These are phyloP conservation scores for Serranus cabrilla DNA, from an alignment of 2,797 vertebrate genomes.

Conservation along the genomic window DNA sequence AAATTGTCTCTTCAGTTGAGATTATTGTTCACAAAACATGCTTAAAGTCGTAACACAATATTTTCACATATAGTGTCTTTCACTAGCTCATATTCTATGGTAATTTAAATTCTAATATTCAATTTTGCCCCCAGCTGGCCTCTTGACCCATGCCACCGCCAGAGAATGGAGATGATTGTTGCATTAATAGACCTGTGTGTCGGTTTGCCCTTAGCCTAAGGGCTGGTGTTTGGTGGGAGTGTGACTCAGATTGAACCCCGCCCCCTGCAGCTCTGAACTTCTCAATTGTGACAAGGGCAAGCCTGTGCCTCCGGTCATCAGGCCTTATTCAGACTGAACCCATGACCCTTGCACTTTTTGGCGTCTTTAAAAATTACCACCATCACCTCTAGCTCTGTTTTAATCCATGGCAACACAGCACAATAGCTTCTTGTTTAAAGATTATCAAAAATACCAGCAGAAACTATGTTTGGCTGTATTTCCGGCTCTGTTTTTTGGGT, in stretches of 20 bases:
- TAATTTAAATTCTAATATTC: slow-evolving; percentile 63
- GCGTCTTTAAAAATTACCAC: slow-evolving; percentile 45
- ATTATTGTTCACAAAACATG: background rate
- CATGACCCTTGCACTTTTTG: slow-evolving; percentile 44
- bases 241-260: slow-evolving; percentile 64
- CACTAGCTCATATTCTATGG: slow-evolving; percentile 37
- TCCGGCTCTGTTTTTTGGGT: slow-evolving; percentile 51
- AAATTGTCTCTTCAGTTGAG: background rate
- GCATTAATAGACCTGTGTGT: slow-evolving; percentile 75
- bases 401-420: slow-evolving; percentile 44
- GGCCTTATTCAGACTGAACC: slow-evolving; percentile 46
- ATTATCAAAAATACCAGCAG: slow-evolving; percentile 62
- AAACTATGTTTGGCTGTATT: slow-evolving; percentile 42
- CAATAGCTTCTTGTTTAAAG: slow-evolving; percentile 58
- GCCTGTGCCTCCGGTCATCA: slow-evolving; percentile 58
- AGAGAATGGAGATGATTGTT: slow-evolving; percentile 57
- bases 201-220: slow-evolving; percentile 53
- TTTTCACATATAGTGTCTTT: slow-evolving; percentile 16
- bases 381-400: slow-evolving; percentile 37
- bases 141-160: slow-evolving; percentile 40
- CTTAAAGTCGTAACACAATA: background rate
- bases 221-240: slow-evolving; percentile 54
- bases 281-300: slow-evolving; percentile 63
- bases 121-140: slow-evolving; percentile 55
- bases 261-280: slow-evolving; percentile 56